Percentiles rank a stretch among this genome's conserved stretches.
Evolutionary conservation across 1,140 invertebrate genomes (phyloP).

Genomic region (Leptopilina boulardi): DNA sequence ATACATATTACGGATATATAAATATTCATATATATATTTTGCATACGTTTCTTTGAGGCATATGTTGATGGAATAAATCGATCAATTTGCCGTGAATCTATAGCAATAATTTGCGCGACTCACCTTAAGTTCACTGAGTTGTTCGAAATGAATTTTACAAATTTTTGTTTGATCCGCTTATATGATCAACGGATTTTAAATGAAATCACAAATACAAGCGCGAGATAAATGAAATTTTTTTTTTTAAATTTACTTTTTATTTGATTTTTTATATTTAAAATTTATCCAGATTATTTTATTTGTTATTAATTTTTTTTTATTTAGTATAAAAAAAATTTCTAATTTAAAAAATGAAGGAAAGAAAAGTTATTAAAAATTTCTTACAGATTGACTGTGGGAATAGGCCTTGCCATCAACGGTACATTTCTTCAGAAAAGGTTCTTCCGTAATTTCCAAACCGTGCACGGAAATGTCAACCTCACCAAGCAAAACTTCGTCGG

Average conservation of each 20-base stretch:
- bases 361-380: not conserved
- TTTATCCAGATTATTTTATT: no score
- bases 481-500: constrained; percentile 63
- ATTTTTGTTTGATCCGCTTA: not conserved
- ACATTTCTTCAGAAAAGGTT: constrained; percentile 66
- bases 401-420: constrained; percentile 64
- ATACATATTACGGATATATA: not conserved
- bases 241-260: not conserved
- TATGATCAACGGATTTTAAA: not conserved
- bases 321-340: no score
- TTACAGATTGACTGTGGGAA: constrained; percentile 67
- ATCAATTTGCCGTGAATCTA: not conserved
- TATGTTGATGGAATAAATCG: not conserved
- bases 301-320: no score
- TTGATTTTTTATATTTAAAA: no score
- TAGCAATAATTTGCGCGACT: not conserved
- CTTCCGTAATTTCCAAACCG: constrained; percentile 57
- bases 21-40: constrained; percentile 11
- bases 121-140: not conserved
- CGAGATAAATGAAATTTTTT: not conserved
- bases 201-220: not conserved
- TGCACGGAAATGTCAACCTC: constrained; percentile 65
- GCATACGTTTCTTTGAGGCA: not conserved
- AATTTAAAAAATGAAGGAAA: not conserved
- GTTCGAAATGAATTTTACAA: not conserved